Percentiles rank a stretch among this genome's conserved stretches.
Evolutionary conservation across 2,888 invertebrate species (phyloP).

Genomic region (Atethmia centrago): DNA sequence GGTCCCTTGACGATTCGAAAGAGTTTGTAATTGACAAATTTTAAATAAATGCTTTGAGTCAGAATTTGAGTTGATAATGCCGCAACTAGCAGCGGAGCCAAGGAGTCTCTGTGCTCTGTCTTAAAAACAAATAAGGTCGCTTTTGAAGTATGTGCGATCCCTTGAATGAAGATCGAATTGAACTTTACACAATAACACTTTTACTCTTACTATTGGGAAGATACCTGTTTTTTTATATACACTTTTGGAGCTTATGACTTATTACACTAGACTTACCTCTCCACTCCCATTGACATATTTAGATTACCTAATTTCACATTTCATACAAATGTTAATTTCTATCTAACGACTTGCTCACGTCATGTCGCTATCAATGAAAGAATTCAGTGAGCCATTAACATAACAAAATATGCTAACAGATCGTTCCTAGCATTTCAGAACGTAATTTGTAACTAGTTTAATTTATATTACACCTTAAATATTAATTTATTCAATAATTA

Average conservation of each 20-base stretch:
- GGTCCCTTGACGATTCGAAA: too few relatives aligned
- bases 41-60: too few relatives aligned
- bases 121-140: background rate
- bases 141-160: too few relatives aligned
- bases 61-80: too few relatives aligned
- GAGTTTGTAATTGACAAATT: too few relatives aligned
- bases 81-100: background rate
- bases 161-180: background rate
- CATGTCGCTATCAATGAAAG: constrained; percentile 33
- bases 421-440: constrained; percentile 60
- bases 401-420: constrained; percentile 52
- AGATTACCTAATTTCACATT: constrained; percentile 34
- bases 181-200: background rate
- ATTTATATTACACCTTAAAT: constrained; percentile 51
- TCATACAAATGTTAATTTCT: constrained; percentile 51
- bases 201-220: background rate
- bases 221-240: background rate
- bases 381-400: constrained; percentile 43
- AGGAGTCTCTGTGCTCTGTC: background rate
- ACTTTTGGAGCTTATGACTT: constrained; percentile 4
- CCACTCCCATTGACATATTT: constrained; percentile 25
- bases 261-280: background rate
- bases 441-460: constrained; percentile 33
- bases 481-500: constrained; percentile 21
- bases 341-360: constrained; percentile 42